Evolutionary conservation across 1,140 invertebrate genomes (phyloP), one percentile per base, ranked within the genome.

Genomic region (Trichomalopsis sarcophagae): DNA sequence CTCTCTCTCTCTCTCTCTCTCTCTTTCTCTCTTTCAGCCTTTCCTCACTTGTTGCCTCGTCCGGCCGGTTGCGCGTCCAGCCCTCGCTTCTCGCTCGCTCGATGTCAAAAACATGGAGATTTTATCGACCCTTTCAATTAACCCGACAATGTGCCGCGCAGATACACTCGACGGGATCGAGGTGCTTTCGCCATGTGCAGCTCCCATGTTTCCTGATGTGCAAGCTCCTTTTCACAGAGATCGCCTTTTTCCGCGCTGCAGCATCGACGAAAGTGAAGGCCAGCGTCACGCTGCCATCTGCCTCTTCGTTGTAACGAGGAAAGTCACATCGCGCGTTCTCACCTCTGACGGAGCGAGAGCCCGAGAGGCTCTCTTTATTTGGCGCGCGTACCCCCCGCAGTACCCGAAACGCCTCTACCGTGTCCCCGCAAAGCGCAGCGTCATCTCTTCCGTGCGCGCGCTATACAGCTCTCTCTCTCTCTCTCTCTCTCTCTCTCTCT

Each of bases 321-420:
- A 69, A 55, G 74, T 55, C 75, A 30, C 47, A 23, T 50, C 13
- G 13, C n/a, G 23, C 75, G 44, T 77, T 78, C 76, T 78, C 76
- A 62, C 76, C 50, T 78, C 50, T 23, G n/a, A 33, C 33, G 11
- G 23, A 27, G 3, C 17, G 36, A 36, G 73, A 27, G 27, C 1
- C 27, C 27, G 27, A 71, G 76, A 73, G 84, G 69, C 77, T 80
- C 68, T 71, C 77, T 81, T 81, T 81, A 85, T 85, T 79, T 50
- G 75, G 79, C 66, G n/a, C 17, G 84, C 27, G 83, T 86, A 88
- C 89, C 89, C 89, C 89, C 89, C 86, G 89, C 86, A 78, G 90
- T 81, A 91, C 86, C 76, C 80, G 88, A 90, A 92, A 92, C 91
- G 91, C 91, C 91, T 91, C 88, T 91, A 87, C 87, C 88, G 88